Percentiles rank a stretch among this genome's conserved stretches.
phyloP scores from a whole-genome alignment of 2,888 invertebrate species.

The Atherix ibis region DNA sequence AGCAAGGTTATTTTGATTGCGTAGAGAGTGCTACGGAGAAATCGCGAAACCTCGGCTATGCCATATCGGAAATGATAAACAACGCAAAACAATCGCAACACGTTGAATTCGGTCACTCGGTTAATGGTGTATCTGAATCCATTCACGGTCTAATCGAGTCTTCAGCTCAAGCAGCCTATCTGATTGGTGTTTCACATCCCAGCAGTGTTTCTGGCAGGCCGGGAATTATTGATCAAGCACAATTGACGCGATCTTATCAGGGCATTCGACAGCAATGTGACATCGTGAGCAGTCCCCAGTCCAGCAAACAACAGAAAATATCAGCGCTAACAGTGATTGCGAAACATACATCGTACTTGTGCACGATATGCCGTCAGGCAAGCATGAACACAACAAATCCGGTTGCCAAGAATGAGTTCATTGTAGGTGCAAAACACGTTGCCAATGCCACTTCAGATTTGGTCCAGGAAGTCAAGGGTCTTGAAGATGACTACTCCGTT shows the following conservation, averaged over 20 bases:
- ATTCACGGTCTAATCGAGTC: constrained; percentile 88
- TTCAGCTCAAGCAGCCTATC: constrained; percentile 86
- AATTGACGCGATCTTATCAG: constrained; percentile 73
- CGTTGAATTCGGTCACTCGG: constrained; percentile 69
- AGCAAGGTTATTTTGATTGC: constrained; percentile 83
- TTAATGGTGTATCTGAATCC: constrained; percentile 67
- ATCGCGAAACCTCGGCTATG: constrained; percentile 69
- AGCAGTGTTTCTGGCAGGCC: constrained; percentile 76
- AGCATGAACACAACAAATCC: constrained; percentile 82
- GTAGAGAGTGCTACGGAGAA: constrained; percentile 80
- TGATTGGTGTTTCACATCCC: constrained; percentile 85
- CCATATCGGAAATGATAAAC: constrained; percentile 89
- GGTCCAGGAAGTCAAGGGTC: constrained; percentile 85
- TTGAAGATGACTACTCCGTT: constrained; percentile 72
- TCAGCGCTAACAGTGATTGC: constrained; percentile 89
- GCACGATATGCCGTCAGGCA: constrained; percentile 87
- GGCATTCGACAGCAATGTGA: constrained; percentile 83
- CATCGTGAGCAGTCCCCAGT: constrained; percentile 51
- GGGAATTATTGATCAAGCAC: constrained; percentile 77
- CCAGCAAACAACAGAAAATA: constrained; percentile 68
- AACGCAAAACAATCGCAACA: constrained; percentile 78
- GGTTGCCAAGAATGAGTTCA: constrained; percentile 89
- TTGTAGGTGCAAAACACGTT: constrained; percentile 93
- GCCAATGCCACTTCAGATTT: constrained; percentile 89
- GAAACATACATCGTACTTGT: constrained; percentile 88